phyloP scores from a whole-genome alignment of 2,797 vertebrate genomes.

The Fringilla coelebs region DNA sequence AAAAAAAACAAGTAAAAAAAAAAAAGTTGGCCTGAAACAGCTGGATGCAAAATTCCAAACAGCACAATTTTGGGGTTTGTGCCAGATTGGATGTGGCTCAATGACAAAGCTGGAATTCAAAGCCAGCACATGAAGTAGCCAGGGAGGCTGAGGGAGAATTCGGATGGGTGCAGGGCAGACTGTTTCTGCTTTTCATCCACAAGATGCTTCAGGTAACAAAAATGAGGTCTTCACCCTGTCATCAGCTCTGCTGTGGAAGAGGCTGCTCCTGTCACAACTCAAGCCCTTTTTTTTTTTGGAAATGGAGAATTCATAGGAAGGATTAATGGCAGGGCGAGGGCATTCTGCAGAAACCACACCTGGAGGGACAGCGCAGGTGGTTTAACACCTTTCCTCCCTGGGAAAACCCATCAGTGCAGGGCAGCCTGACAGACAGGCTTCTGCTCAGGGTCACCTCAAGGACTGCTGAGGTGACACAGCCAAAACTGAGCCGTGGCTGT shows the following conservation, averaged over 20 bases:
- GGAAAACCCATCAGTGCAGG: background rate
- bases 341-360: background rate
- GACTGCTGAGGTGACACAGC: background rate
- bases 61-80: background rate
- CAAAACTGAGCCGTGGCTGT: background rate
- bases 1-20: background rate
- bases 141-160: background rate
- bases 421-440: background rate
- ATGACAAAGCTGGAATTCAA: background rate
- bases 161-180: rapidly evolving
- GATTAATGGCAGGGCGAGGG: background rate
- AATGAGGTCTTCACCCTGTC: background rate
- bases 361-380: rapidly evolving
- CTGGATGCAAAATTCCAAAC: background rate
- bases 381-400: background rate
- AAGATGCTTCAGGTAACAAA: background rate
- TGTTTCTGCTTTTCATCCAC: background rate
- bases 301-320: background rate
- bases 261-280: background rate
- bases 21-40: background rate
- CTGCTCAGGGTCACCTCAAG: background rate
- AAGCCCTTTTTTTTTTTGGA: background rate
- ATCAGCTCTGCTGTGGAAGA: background rate
- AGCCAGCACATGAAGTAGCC: background rate
- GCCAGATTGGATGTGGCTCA: background rate